Evolutionary conservation across 2,888 invertebrate genomes (phyloP).

Genomic region (Phlogophora meticulosa): DNA sequence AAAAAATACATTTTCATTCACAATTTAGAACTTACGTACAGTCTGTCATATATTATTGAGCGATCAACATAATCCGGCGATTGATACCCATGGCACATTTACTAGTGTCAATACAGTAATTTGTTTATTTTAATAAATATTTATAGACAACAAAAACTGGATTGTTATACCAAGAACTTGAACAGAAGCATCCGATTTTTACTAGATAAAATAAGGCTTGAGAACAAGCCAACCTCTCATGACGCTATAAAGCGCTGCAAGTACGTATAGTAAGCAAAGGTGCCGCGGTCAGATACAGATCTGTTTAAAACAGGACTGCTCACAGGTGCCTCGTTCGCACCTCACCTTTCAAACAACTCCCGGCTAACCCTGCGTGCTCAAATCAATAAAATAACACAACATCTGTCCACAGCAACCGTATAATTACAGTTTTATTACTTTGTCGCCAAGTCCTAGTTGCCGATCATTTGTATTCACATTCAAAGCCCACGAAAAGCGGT

Average conservation of each 20-base stretch:
- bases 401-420: conserved; percentile 29
- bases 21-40: conserved; percentile 24
- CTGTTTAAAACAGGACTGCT: conserved; percentile 49
- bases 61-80: conserved; percentile 37
- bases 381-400: conserved; percentile 51
- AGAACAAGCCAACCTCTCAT: conserved; percentile 13
- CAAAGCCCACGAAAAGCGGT: conserved; percentile 67
- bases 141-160: not conserved
- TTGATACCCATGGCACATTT: conserved; percentile 41
- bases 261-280: conserved; percentile 34
- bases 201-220: not conserved
- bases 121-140: conserved; percentile 33
- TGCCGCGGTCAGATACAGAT: conserved; percentile 49
- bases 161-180: conserved; percentile 8
- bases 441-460: conserved; percentile 8
- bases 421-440: conserved; percentile 32
- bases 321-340: conserved; percentile 49
- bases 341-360: conserved; percentile 34
- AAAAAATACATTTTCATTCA: conserved; percentile 59
- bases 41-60: conserved; percentile 38
- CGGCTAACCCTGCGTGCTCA: conserved; percentile 17
- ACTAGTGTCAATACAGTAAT: conserved; percentile 27
- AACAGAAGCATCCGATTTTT: not conserved
- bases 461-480: conserved; percentile 58
- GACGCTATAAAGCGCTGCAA: conserved; percentile 27